These are phyloP conservation scores for Drosophila seclusa DNA, from an alignment of 2,888 invertebrate species.

Conservation along the genomic window DNA sequence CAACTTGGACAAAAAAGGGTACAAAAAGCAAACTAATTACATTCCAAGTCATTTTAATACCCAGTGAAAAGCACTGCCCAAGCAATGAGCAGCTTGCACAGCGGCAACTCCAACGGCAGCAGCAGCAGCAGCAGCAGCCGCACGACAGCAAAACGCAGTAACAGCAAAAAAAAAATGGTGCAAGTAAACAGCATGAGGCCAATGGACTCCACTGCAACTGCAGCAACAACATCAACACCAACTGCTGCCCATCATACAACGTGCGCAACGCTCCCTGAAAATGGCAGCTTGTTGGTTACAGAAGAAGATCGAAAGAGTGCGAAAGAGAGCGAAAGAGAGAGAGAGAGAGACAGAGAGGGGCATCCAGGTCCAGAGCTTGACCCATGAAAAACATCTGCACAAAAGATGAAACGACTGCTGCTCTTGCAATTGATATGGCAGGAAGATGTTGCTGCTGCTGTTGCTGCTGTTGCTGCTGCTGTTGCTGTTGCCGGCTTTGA, in stretches of 20 bases:
- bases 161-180: conserved; percentile 75
- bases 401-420: conserved; percentile 51
- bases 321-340: not conserved
- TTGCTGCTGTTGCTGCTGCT: conserved; percentile 34
- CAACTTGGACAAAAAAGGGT: conserved; percentile 54
- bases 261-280: conserved; percentile 60
- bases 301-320: not conserved
- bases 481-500: conserved; percentile 58
- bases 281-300: conserved; percentile 62
- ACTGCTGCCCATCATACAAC: conserved; percentile 37
- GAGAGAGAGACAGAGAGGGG: not conserved
- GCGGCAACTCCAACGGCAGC: conserved; percentile 25
- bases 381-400: conserved; percentile 75
- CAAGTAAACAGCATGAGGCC: conserved; percentile 80
- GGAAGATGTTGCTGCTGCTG: conserved; percentile 10
- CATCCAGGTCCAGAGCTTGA: conserved; percentile 60
- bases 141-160: conserved; percentile 66
- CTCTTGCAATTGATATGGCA: conserved; percentile 3
- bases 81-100: conserved; percentile 71
- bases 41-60: conserved; percentile 79
- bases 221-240: conserved; percentile 31
- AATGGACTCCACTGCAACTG: conserved; percentile 65
- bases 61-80: conserved; percentile 54
- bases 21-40: conserved; percentile 75
- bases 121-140: conserved; percentile 21